Evolutionary conservation across 2,888 invertebrate genomes (phyloP), one percentile per base, ranked within the genome.

Genomic region (Noctuana brunneofusca): DNA sequence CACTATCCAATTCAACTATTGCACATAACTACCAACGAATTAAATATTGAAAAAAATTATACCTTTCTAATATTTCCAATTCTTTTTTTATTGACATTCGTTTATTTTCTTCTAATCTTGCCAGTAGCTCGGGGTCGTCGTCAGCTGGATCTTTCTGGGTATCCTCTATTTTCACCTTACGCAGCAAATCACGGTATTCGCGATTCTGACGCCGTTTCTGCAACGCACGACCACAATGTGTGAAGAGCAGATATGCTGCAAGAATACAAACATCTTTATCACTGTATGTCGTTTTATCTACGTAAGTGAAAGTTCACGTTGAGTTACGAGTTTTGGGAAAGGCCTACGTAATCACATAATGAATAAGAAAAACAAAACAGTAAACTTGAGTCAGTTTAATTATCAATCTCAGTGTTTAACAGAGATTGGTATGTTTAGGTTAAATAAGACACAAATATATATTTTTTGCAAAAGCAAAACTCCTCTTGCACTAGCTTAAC

Each of bases 111-210:
- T 89, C 83, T 12, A 95, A 77, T 68, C 91, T 91, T 9, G 89
- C 89, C 52, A 83, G 72, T n/a, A 95, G 79, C 6, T 76, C 72
- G 0, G 87, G 78, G 73, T 95, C 93, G 0, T 77, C 72, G 6
- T 90, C 80, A 0, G 95, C 94, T 0, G 95, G 95, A 78, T 95
- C 95, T 0, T 58, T 60, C 0, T 71, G 70, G 5, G 14, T 1
- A 12, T 35, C 65, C 2, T 77, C 69, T 12, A 66, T 71, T 70
- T 71, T 76, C 64, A 75, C 84, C 69, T 64, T 84, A 71, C 64
- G 76, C 75, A 78, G 75, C 74, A 86, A 83, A 79, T 76, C 86
- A 60, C 67, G 86, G 87, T 83, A 89, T 59, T 88, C 88, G 4
- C 85, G 78, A 14, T 71, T 71, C 67, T 87, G 83, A 0, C 89